phyloP scores from a whole-genome alignment of 2,797 vertebrate species.

The Alauda arvensis region DNA sequence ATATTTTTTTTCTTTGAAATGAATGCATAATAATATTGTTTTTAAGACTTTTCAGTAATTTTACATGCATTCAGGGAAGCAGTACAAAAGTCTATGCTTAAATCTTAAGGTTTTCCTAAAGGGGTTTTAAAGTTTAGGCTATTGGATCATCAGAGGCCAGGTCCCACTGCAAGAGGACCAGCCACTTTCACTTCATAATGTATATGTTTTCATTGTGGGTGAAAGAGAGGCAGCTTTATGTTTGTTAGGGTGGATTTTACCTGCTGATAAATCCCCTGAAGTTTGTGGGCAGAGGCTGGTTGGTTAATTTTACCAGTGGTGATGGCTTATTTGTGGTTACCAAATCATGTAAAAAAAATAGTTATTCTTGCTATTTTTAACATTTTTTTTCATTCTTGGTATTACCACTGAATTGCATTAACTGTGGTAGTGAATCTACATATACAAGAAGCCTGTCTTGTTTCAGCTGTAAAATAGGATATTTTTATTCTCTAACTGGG shows the following conservation, averaged over 20 bases:
- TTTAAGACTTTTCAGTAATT: not conserved
- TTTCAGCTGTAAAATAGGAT: not conserved
- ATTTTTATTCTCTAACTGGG: not conserved
- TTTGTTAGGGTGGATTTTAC: slow-evolving; percentile 15
- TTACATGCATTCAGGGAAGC: not conserved
- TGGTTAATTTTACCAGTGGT: slow-evolving; percentile 40
- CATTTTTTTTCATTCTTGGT: not conserved
- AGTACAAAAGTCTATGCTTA: not conserved
- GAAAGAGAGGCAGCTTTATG: not conserved
- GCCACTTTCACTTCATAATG: not conserved
- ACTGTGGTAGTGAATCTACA: not conserved
- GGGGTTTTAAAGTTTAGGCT: not conserved
- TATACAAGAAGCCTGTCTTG: not conserved
- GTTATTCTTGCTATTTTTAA: slow-evolving; percentile 41
- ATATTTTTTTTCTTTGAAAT: not conserved
- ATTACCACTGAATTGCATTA: slow-evolving; percentile 11
- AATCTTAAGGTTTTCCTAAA: not conserved
- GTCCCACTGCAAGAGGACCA: not conserved
- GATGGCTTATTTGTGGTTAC: slow-evolving; percentile 44
- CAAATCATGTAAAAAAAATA: not conserved
- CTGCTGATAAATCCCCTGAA: not conserved
- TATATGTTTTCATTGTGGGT: not conserved
- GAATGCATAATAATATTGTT: not conserved
- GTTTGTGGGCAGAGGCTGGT: slow-evolving; percentile 13
- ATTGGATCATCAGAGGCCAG: not conserved